Evolutionary conservation across 2,113 vertebrate species (phyloP).

Genomic region (Sinocyclocheilus anshuiensis): DNA sequence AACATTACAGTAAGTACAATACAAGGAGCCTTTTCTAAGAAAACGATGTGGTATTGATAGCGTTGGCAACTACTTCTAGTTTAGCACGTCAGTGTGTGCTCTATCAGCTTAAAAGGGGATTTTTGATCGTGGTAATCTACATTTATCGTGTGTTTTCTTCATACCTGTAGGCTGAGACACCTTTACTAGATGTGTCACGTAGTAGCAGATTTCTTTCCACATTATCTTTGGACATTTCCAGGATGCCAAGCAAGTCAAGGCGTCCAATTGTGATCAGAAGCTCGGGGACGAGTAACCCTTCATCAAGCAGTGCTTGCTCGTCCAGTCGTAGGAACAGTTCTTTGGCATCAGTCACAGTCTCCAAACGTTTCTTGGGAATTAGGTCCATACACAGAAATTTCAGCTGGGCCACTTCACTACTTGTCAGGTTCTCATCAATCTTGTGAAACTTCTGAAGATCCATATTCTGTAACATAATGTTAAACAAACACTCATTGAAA

Average conservation of each 20-base stretch:
- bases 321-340: constrained; percentile 64
- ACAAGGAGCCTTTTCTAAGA: neutral
- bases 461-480: constrained; percentile 57
- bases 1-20: neutral
- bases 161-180: constrained; percentile 73
- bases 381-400: constrained; percentile 75
- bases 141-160: neutral
- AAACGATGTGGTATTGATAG: neutral
- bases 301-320: constrained; percentile 63
- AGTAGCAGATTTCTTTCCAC: neutral
- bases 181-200: constrained; percentile 44
- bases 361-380: constrained; percentile 64
- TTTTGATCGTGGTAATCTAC: neutral
- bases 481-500: neutral
- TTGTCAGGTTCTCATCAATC: constrained; percentile 68
- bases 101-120: neutral
- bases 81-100: neutral
- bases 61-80: neutral
- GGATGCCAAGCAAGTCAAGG: constrained; percentile 59
- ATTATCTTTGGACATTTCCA: constrained; percentile 49
- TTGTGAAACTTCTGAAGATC: constrained; percentile 52
- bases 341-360: constrained; percentile 66
- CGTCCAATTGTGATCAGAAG: constrained; percentile 69
- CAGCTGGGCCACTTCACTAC: constrained; percentile 67
- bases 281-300: constrained; percentile 60